These are phyloP conservation scores for Leptonema lineaticorne DNA, from an alignment of 1,140 invertebrate genomes.

Conservation along the genomic window DNA sequence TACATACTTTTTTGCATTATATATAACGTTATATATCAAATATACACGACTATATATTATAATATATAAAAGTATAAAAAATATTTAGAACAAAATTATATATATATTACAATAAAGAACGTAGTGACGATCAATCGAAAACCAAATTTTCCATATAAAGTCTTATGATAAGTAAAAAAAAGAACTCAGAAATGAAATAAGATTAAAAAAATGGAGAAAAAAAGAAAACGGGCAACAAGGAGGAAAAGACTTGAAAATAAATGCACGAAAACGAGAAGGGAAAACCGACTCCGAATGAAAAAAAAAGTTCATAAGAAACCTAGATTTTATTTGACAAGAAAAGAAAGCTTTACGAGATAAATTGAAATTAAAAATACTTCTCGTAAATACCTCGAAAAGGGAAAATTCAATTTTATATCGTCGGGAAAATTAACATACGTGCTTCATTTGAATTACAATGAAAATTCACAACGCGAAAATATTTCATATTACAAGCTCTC, in stretches of 20 bases:
- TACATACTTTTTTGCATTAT: too few species aligned
- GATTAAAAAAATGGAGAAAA: conserved; percentile 14
- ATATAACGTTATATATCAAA: not conserved
- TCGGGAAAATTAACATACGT: not conserved
- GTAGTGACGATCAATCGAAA: not conserved
- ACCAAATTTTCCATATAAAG: not conserved
- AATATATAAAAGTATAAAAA: not conserved
- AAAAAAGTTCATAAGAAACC: conserved; percentile 22
- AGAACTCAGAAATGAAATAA: not conserved
- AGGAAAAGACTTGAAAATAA: too few species aligned
- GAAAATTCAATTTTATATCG: conserved; percentile 12
- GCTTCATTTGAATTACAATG: not conserved
- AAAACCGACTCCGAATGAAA: conserved; percentile 24
- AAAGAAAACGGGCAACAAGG: not conserved
- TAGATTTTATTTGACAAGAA: conserved; percentile 20
- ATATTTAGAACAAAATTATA: not conserved
- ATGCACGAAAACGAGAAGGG: conserved; percentile 10
- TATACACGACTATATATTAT: not conserved
- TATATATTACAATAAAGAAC: not conserved
- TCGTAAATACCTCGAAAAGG: conserved; percentile 16
- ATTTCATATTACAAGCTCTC: too few species aligned
- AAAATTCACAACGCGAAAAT: too few species aligned
- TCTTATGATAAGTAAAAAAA: not conserved
- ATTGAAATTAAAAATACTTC: conserved; percentile 48
- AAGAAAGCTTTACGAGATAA: conserved; percentile 12